phyloP scores from a whole-genome alignment of 2,113 vertebrate genomes.

The Hippocampus abdominalis region DNA sequence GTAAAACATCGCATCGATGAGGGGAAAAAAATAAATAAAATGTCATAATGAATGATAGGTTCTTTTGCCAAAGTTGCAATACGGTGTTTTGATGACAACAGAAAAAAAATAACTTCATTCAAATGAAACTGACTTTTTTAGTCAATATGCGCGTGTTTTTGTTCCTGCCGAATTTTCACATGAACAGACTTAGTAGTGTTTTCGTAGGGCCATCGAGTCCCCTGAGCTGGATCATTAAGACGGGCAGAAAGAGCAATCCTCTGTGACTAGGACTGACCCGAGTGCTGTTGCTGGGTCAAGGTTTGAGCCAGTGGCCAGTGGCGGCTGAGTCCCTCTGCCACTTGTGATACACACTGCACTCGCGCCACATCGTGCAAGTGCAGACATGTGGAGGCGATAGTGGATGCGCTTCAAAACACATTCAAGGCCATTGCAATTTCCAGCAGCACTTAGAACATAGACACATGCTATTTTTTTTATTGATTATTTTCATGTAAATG shows the following conservation, averaged over 20 bases:
- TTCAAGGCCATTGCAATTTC: too few relatives aligned
- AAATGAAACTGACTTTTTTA: neutral
- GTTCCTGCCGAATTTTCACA: neutral
- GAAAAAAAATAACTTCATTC: neutral
- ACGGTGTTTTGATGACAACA: too few relatives aligned
- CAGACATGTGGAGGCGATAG: conserved; percentile 10
- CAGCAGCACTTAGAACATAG: too few relatives aligned
- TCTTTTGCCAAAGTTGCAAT: too few relatives aligned
- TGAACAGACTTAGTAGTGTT: conserved; percentile 10
- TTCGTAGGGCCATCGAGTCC: conserved; percentile 35
- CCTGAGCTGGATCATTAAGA: conserved; percentile 47
- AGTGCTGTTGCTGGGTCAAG: conserved; percentile 46
- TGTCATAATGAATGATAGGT: too few relatives aligned
- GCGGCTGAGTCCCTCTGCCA: conserved; percentile 56
- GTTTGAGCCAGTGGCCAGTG: conserved; percentile 42
- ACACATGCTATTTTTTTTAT: neutral
- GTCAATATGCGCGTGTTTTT: neutral
- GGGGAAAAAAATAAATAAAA: too few relatives aligned
- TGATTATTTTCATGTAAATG: too few relatives aligned
- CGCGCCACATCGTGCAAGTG: neutral
- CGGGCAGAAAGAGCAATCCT: conserved; percentile 54
- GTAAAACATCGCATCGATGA: too few relatives aligned
- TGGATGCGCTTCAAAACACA: neutral
- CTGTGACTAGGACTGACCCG: conserved; percentile 45
- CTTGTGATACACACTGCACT: conserved; percentile 26